phyloP scores from a whole-genome alignment of 2,113 vertebrate genomes.

The Porphyrio hochstetteri region DNA sequence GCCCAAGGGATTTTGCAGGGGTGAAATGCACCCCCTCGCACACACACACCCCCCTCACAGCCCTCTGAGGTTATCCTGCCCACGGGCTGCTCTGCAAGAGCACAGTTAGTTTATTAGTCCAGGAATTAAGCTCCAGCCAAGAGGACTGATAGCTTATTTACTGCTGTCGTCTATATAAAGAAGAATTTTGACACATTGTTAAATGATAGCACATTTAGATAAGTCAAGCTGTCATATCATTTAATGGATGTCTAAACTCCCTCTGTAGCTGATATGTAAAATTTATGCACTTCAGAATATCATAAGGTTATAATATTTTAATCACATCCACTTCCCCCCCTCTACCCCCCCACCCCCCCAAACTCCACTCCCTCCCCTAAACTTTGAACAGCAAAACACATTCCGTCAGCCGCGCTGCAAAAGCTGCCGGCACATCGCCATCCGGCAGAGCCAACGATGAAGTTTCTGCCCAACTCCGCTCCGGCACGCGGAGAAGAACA shows the following conservation, averaged over 20 bases:
- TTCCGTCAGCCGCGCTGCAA: not conserved
- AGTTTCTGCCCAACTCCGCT: constrained; percentile 37
- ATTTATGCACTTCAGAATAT: constrained; percentile 84
- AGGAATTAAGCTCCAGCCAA: constrained; percentile 73
- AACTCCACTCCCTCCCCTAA: not conserved
- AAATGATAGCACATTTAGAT: constrained; percentile 86
- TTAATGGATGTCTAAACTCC: constrained; percentile 85
- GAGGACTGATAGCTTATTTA: constrained; percentile 84
- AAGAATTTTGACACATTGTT: constrained; percentile 84
- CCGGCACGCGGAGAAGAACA: not conserved
- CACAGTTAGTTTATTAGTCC: not conserved
- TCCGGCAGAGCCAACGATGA: not conserved
- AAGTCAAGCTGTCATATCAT: constrained; percentile 84
- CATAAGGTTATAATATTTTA: constrained; percentile 84
- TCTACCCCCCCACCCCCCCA: too few species aligned
- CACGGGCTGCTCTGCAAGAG: not conserved
- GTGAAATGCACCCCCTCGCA: not conserved
- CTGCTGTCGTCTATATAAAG: constrained; percentile 81
- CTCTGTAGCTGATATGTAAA: constrained; percentile 80
- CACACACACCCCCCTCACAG: not conserved
- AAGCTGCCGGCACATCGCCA: not conserved
- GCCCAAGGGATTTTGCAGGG: fast-evolving
- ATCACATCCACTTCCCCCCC: constrained; percentile 70
- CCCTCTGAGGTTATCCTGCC: not conserved
- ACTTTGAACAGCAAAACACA: constrained; percentile 61